Percentiles rank a stretch among this genome's conserved stretches.
These are phyloP conservation scores for Ormyrus pomaceus DNA, from an alignment of 2,888 invertebrate genomes.

Conservation along the genomic window DNA sequence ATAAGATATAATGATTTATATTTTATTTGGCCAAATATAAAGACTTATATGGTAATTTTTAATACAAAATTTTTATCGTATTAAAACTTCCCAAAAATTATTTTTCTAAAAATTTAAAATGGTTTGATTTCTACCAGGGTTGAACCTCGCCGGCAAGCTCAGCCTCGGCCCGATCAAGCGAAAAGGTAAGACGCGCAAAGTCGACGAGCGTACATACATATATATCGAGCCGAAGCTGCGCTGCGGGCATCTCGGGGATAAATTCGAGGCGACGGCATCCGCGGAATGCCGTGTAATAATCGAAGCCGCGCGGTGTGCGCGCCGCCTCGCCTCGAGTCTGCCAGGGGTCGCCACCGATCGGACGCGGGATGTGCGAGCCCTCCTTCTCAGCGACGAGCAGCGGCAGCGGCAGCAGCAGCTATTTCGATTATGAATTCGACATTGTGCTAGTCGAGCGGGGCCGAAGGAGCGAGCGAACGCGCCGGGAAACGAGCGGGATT, in stretches of 20 bases:
- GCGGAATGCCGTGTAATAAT: slow-evolving; percentile 75
- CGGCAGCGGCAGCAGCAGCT: neutral
- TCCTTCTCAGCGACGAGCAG: neutral
- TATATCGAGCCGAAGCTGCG: slow-evolving; percentile 26
- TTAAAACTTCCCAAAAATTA: too few species aligned
- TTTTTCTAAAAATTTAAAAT: too few species aligned
- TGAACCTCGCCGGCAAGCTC: too few species aligned
- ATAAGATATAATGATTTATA: too few species aligned
- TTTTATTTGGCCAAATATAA: too few species aligned
- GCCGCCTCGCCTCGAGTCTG: slow-evolving; percentile 57
- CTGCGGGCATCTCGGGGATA: slow-evolving; percentile 23
- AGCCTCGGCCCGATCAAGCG: too few species aligned
- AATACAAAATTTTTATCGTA: too few species aligned
- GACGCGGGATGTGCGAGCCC: neutral
- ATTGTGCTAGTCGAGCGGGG: neutral
- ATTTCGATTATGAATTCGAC: slow-evolving; percentile 54
- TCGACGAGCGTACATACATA: neutral
- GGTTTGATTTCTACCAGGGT: too few species aligned
- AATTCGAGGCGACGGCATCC: slow-evolving; percentile 68
- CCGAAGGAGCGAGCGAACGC: too few species aligned
- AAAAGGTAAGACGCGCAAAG: neutral
- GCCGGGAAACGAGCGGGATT: too few species aligned
- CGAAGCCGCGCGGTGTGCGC: slow-evolving; percentile 66
- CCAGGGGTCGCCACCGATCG: slow-evolving; percentile 71
- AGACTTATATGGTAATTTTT: too few species aligned